phyloP scores from a whole-genome alignment of 2,797 vertebrate genomes.

The Danio aesculapii region DNA sequence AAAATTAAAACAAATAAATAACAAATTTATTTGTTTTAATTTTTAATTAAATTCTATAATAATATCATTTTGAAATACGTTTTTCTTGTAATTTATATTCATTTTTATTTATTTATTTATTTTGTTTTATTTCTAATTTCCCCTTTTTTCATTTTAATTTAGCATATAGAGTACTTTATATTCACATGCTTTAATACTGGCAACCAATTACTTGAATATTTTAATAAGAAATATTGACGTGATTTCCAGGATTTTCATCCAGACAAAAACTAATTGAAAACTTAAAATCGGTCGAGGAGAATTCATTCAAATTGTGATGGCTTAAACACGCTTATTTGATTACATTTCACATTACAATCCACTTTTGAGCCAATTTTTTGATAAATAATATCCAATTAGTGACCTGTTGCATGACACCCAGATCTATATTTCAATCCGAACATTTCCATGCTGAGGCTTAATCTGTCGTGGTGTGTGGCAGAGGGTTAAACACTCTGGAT shows the following conservation, averaged over 20 bases:
- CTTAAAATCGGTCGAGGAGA: background rate
- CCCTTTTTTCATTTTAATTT: too few relatives aligned
- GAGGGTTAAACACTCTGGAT: slow-evolving; percentile 52
- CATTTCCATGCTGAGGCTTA: slow-evolving; percentile 5
- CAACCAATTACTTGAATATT: too few relatives aligned
- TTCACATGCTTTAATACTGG: too few relatives aligned
- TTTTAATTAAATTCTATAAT: too few relatives aligned
- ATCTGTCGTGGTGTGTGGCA: slow-evolving; percentile 47
- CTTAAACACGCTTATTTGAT: background rate
- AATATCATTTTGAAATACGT: too few relatives aligned
- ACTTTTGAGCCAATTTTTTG: background rate
- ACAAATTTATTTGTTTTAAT: too few relatives aligned
- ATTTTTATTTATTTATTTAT: too few relatives aligned
- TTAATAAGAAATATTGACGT: background rate
- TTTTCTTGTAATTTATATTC: too few relatives aligned
- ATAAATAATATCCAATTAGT: slow-evolving; percentile 23
- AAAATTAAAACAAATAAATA: too few relatives aligned
- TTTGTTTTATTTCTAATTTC: too few relatives aligned
- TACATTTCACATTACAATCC: background rate
- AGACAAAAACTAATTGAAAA: background rate
- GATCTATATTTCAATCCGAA: slow-evolving; percentile 25
- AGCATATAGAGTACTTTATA: too few relatives aligned
- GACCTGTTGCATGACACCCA: slow-evolving; percentile 29
- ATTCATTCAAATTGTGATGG: background rate
- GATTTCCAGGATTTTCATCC: background rate